A percentile compares a stretch with the other conserved stretches of the same genome.
Evolutionary conservation across 2,113 vertebrate species (phyloP).

Genomic region (Hemiscyllium ocellatum): DNA sequence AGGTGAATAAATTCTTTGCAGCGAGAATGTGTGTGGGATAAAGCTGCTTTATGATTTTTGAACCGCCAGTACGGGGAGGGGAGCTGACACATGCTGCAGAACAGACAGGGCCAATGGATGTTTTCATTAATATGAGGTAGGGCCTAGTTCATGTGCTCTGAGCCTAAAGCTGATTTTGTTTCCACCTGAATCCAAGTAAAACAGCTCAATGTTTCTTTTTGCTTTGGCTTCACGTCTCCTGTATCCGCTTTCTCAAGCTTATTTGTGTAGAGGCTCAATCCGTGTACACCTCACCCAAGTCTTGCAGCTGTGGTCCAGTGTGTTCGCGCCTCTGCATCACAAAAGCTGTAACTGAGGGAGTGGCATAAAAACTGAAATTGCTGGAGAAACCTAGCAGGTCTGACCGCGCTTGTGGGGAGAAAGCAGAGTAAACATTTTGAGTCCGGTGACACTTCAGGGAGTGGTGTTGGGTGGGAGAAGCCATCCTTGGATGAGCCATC

Average conservation of each 20-base stretch:
- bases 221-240: neutral
- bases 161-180: neutral
- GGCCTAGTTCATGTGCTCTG: neutral
- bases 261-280: neutral
- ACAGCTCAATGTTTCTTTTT: neutral
- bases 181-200: neutral
- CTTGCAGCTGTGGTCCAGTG: neutral
- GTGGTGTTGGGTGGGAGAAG: neutral
- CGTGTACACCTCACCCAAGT: neutral
- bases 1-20: slow-evolving; percentile 26
- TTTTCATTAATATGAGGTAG: neutral
- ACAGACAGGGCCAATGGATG: neutral
- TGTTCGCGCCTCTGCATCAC: neutral
- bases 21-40: slow-evolving; percentile 33
- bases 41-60: slow-evolving; percentile 7
- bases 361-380: too few species aligned
- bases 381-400: too few species aligned
- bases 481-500: neutral
- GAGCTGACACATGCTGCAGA: neutral
- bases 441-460: too few species aligned
- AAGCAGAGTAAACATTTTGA: too few species aligned
- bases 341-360: neutral
- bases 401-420: too few species aligned
- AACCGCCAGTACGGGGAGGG: neutral
- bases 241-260: neutral